Percentiles rank a stretch among this genome's conserved stretches.
Conservation (phyloP, 2,888 invertebrate genomes). For the Leucania comma region DNA sequence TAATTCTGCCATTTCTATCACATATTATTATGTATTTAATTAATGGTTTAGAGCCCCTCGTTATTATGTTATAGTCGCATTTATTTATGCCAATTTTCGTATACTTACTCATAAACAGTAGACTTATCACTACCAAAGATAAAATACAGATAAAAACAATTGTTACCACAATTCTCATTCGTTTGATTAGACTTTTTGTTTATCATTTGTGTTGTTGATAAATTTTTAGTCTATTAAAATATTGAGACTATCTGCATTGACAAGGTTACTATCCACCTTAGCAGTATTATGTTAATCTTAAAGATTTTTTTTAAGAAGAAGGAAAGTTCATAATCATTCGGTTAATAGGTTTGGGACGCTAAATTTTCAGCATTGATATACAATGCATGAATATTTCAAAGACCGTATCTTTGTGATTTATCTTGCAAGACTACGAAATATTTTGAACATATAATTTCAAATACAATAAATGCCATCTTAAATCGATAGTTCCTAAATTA, state of each 20-base stretch:
- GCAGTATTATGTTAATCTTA: neutral
- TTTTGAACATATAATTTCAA: too few relatives aligned
- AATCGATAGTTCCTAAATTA: too few relatives aligned
- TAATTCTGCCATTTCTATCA: neutral
- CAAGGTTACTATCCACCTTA: neutral
- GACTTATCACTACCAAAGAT: conserved; percentile 44
- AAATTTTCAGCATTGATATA: neutral
- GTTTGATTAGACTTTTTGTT: conserved; percentile 34
- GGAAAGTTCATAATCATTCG: too few relatives aligned
- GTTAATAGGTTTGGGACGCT: neutral
- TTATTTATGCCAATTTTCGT: conserved; percentile 14
- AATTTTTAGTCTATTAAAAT: conserved; percentile 13
- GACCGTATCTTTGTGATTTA: too few relatives aligned
- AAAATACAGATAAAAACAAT: conserved; percentile 39
- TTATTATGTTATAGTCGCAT: neutral
- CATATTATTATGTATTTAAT: too few relatives aligned
- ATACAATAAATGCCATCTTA: too few relatives aligned
- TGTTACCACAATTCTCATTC: conserved; percentile 10
- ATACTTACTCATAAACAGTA: conserved; percentile 24
- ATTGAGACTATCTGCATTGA: neutral
- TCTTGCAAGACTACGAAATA: too few relatives aligned
- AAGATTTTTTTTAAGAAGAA: neutral
- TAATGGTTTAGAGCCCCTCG: neutral
- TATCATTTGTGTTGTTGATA: conserved; percentile 16
- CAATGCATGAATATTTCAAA: too few relatives aligned